These are phyloP conservation scores for Zhuqinia jingwanae DNA, from an alignment of 2,888 invertebrate genomes.

Conservation along the genomic window DNA sequence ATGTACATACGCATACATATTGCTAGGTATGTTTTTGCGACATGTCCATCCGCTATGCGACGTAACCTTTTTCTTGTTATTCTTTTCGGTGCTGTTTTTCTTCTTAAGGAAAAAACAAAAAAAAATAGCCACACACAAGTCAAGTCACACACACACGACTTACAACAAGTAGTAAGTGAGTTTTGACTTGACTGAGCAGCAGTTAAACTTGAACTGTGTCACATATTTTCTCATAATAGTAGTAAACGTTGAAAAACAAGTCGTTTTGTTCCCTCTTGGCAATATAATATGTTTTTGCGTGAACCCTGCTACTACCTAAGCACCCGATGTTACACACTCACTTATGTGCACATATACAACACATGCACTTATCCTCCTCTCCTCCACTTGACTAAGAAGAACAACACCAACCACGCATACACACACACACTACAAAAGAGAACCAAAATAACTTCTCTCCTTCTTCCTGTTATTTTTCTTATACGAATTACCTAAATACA, in stretches of 20 bases:
- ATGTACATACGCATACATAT: too few relatives aligned
- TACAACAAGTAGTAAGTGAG: too few relatives aligned
- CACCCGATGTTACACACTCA: constrained; percentile 6
- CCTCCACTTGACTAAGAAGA: too few relatives aligned
- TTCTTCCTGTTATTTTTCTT: background rate
- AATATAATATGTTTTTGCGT: background rate
- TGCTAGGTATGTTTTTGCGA: constrained; percentile 21
- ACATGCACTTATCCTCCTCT: background rate
- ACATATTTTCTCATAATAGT: constrained; percentile 19
- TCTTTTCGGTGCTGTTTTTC: background rate
- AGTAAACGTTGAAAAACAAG: background rate
- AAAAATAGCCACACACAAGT: too few relatives aligned
- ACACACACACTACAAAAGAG: background rate
- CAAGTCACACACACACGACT: background rate
- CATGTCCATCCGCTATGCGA: constrained; percentile 46
- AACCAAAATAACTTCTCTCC: background rate
- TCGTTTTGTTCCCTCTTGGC: background rate
- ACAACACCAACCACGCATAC: too few relatives aligned
- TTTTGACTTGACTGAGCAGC: background rate
- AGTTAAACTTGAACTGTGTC: constrained; percentile 21
- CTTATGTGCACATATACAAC: background rate
- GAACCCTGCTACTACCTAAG: background rate
- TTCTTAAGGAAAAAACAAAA: constrained; percentile 2
- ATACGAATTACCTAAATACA: constrained; percentile 2
- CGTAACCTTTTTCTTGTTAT: too few relatives aligned